phyloP scores from a whole-genome alignment of 1,140 invertebrate genomes.

The Batillaria attramentaria region DNA sequence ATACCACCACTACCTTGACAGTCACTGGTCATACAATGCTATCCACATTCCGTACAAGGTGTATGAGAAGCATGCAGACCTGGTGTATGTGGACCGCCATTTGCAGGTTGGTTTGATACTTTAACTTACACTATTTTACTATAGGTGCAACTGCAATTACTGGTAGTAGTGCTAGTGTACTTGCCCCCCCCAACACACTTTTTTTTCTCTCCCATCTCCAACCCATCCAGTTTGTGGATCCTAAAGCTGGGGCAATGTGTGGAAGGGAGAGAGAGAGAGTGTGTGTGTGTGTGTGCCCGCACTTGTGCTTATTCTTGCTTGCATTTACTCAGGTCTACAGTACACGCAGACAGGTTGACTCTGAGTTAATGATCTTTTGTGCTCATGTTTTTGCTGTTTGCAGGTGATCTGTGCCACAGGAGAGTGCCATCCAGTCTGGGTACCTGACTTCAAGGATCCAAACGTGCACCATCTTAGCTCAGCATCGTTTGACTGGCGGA shows the following conservation, averaged over 20 bases:
- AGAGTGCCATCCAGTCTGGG: slow-evolving; percentile 49
- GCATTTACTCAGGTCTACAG: no score
- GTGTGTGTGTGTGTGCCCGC: no score
- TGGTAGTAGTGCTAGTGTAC: no score
- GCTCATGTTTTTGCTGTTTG: no score
- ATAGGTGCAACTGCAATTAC: background rate
- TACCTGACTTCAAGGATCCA: slow-evolving; percentile 39
- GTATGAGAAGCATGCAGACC: slow-evolving; percentile 46
- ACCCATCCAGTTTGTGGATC: no score
- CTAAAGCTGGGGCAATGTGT: no score
- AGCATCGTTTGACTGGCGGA: slow-evolving; percentile 43
- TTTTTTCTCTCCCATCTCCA: no score
- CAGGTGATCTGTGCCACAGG: slow-evolving; percentile 46
- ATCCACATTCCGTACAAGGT: slow-evolving; percentile 54
- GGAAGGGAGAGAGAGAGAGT: no score
- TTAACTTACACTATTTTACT: background rate
- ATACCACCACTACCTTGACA: slow-evolving; percentile 45
- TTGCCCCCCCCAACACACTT: no score
- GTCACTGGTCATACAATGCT: slow-evolving; percentile 52
- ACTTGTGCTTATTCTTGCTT: no score
- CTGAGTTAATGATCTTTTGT: no score
- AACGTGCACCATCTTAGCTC: slow-evolving; percentile 35
- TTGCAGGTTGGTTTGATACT: slow-evolving; percentile 47
- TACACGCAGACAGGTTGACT: no score
- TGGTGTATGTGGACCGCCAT: slow-evolving; percentile 42